Conservation (phyloP, 2,113 vertebrate genomes). For the Ophthalmolycus amberensis region DNA sequence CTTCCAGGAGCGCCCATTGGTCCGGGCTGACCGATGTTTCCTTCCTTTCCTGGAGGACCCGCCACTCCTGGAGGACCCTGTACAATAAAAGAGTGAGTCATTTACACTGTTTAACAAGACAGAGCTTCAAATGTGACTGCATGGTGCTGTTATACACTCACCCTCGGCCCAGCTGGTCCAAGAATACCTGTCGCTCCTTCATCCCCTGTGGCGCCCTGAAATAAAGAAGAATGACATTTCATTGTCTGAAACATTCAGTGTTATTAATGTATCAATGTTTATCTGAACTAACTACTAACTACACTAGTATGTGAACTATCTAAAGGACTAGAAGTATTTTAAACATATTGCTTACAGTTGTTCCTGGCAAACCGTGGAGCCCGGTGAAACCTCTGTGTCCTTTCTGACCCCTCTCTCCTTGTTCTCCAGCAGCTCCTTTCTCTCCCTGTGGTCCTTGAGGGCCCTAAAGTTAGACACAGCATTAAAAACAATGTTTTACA, state of each 20-base stretch:
- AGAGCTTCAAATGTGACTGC: too few species aligned
- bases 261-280: not conserved
- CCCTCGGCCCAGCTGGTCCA: conserved; percentile 93
- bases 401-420: conserved; percentile 95
- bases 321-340: not conserved
- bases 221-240: conserved; percentile 8
- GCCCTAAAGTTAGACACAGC: conserved; percentile 80
- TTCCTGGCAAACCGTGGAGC: conserved; percentile 93
- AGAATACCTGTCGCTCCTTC: conserved; percentile 89
- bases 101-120: not conserved
- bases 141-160: conserved; percentile 75
- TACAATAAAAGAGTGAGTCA: not conserved
- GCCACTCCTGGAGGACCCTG: conserved; percentile 94
- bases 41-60: conserved; percentile 95
- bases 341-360: conserved; percentile 85
- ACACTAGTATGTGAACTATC: not conserved
- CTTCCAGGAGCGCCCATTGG: conserved; percentile 92
- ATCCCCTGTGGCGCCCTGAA: conserved; percentile 92
- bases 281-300: not conserved
- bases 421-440: conserved; percentile 90
- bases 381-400: conserved; percentile 97
- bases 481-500: not conserved
- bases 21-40: conserved; percentile 88
- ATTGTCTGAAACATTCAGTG: not conserved
- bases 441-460: conserved; percentile 98